These are phyloP conservation scores for Arnoldichthys spilopterus DNA, from an alignment of 2,797 vertebrate species.

Conservation along the genomic window DNA sequence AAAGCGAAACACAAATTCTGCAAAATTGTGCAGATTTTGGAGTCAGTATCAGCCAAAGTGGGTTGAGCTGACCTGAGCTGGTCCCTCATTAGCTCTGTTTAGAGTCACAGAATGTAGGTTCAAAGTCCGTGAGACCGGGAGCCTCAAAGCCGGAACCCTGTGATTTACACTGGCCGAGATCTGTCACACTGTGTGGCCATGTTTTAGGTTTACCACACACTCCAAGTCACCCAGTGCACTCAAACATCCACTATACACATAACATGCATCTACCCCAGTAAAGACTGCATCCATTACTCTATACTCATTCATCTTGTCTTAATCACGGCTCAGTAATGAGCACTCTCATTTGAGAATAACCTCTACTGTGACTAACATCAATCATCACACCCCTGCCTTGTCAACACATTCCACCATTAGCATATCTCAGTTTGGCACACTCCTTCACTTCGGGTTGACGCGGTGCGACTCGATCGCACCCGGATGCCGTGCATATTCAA, in stretches of 20 bases:
- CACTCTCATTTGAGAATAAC: constrained; percentile 51
- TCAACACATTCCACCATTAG: constrained; percentile 79
- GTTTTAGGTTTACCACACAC: not conserved
- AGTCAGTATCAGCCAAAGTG: no score
- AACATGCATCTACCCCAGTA: not conserved
- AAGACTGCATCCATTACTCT: constrained; percentile 4
- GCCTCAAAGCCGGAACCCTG: no score
- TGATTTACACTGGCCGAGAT: no score
- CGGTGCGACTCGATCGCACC: constrained; percentile 61
- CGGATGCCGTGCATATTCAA: constrained; percentile 39
- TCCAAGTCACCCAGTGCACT: not conserved
- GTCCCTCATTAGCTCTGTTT: no score
- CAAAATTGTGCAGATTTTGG: no score
- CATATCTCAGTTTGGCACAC: constrained; percentile 71
- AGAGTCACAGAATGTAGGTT: no score
- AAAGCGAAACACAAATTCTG: no score
- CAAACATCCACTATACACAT: not conserved
- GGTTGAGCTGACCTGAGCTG: no score
- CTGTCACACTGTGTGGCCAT: not conserved
- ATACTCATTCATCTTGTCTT: constrained; percentile 44
- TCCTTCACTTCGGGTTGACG: constrained; percentile 61
- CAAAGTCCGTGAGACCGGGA: no score
- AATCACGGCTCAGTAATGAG: constrained; percentile 46
- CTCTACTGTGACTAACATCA: constrained; percentile 45
- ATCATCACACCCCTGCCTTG: constrained; percentile 68